Base-by-base conservation (phyloP, 2,888 invertebrate species). In the Acleris literana region DNA sequence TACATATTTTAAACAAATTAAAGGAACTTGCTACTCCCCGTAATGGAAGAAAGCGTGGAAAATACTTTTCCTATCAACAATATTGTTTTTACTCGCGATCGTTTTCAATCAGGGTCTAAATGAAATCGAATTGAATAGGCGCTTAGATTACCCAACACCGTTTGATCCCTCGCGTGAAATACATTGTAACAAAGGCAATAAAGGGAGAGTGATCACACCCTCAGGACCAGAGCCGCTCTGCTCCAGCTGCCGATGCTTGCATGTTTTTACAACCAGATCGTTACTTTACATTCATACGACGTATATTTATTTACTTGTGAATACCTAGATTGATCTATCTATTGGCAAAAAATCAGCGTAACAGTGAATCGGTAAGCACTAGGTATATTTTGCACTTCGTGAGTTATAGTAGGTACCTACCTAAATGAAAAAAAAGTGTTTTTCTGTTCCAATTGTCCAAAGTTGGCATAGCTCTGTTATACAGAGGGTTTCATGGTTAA, bases 141-240 rank as follows among this genome's bases (percentile, higher is more conserved):
- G 63, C 69, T 70, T 64, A 68, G 69, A 57, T 70, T 72, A 67
- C 61, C 70, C 68, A 71, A 70, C 49, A 53, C 65, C 70, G 39
- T 43, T 55, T 73, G 71, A 72, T 73, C 68, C 69, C 67, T 64
- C 63, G 44, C 68, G 55, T 66, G 68, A 61, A 65, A 69, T 70
- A 70, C 69, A 69, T 70, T 70, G 67, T 68, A 71, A 75, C 71
- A 72, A 69, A 16, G 57, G 61, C 59, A 54, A 67, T 75, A 74
- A 75, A 75, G 62, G 69, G 71, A 74, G 72, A 74, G 74, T 77
- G 78, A 77, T 80, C 73, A 72, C 70, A 69, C 73, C 73, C 73
- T 56, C 51, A 74, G 69, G 76, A 73, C 64, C 68, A 70, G 68
- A 66, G 71, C 70, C 70, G 74, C 73, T 71, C 74, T 73, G 76